phyloP scores from a whole-genome alignment of 2,888 invertebrate genomes.

The Volucella bombylans region DNA sequence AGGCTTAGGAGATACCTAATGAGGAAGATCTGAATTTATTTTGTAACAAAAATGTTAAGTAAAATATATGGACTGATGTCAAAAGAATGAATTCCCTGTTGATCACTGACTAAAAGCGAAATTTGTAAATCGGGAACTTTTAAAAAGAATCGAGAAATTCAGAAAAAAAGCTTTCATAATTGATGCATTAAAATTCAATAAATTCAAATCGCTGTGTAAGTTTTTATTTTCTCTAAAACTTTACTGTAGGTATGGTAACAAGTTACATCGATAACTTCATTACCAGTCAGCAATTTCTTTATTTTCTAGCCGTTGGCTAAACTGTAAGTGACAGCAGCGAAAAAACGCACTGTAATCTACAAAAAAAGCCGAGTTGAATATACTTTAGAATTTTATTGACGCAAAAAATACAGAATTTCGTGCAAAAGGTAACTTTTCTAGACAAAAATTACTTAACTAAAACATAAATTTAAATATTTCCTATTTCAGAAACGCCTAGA shows the following conservation, averaged over 20 bases:
- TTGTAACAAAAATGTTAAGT: too few species aligned
- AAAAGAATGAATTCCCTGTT: too few species aligned
- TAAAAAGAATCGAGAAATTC: neutral
- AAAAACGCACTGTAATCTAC: conserved; percentile 78
- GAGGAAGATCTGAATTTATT: too few species aligned
- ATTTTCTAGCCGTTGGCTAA: conserved; percentile 30
- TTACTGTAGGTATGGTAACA: neutral
- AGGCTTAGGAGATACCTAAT: too few species aligned
- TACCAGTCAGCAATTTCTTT: conserved; percentile 1
- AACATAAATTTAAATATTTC: conserved; percentile 6
- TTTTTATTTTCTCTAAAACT: neutral
- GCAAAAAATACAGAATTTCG: conserved; percentile 24
- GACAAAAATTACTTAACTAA: neutral
- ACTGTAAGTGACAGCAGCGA: conserved; percentile 51
- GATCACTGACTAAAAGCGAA: too few species aligned
- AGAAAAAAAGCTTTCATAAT: too few species aligned
- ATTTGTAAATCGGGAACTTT: neutral
- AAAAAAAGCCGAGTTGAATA: conserved; percentile 69
- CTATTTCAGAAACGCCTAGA: neutral
- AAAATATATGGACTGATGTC: too few species aligned
- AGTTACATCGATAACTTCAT: conserved; percentile 25
- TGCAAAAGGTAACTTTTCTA: conserved; percentile 33
- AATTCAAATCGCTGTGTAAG: too few species aligned
- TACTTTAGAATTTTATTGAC: conserved; percentile 41
- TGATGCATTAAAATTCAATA: too few species aligned